These are phyloP conservation scores for Novumbra hubbsi DNA, from an alignment of 2,797 vertebrate genomes.

Conservation along the genomic window DNA sequence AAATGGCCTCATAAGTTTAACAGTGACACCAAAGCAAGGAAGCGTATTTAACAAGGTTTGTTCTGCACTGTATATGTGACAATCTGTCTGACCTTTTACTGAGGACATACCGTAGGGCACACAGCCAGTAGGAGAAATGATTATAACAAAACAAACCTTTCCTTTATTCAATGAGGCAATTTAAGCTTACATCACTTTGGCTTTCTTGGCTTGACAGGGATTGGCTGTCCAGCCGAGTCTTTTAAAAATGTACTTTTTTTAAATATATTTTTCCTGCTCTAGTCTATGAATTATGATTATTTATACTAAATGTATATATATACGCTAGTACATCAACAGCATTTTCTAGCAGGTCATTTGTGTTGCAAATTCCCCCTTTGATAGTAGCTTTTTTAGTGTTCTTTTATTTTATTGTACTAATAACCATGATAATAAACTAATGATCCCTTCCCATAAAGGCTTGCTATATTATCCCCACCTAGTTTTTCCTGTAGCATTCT, in stretches of 20 bases:
- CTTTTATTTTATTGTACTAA: too few relatives aligned
- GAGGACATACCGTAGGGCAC: too few relatives aligned
- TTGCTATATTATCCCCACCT: not conserved
- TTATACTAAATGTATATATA: not conserved
- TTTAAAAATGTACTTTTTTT: not conserved
- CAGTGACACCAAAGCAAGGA: not conserved
- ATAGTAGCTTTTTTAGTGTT: not conserved
- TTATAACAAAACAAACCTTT: too few relatives aligned
- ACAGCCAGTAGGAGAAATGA: too few relatives aligned
- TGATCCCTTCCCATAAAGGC: not conserved
- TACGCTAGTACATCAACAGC: not conserved
- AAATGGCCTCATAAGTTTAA: not conserved
- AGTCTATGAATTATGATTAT: not conserved
- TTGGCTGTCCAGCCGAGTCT: too few relatives aligned
- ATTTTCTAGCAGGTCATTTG: not conserved
- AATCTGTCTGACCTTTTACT: not conserved
- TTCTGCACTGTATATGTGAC: not conserved
- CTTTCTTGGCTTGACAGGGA: too few relatives aligned
- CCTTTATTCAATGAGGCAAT: too few relatives aligned
- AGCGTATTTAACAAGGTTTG: not conserved
- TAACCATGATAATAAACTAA: not conserved
- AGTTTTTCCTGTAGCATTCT: not conserved
- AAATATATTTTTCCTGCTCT: not conserved
- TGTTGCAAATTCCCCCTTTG: not conserved
- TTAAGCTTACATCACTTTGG: too few relatives aligned